phyloP scores from a whole-genome alignment of 2,113 vertebrate species.

The Epinephelus fuscoguttatus region DNA sequence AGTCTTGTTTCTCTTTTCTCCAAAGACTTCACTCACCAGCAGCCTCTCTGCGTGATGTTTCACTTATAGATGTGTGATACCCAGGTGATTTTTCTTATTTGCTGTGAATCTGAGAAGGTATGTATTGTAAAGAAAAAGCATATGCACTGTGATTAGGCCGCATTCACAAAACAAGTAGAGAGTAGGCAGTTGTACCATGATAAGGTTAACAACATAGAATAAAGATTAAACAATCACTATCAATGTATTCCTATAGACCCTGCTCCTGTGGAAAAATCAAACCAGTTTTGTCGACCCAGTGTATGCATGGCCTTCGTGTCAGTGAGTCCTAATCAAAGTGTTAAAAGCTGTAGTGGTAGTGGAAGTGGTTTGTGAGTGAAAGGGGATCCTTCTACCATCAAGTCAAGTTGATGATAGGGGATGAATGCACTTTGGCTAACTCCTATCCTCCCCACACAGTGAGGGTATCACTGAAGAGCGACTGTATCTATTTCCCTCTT shows the following conservation, averaged over 20 bases:
- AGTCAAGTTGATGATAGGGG: constrained; percentile 65
- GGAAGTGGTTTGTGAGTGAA: constrained; percentile 36
- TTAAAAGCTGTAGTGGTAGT: constrained; percentile 10
- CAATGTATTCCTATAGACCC: neutral
- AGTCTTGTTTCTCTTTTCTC: too few relatives aligned
- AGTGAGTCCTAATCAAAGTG: constrained; percentile 6
- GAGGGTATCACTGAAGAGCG: constrained; percentile 21
- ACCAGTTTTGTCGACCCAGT: constrained; percentile 8
- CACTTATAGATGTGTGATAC: too few relatives aligned
- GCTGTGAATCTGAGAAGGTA: too few relatives aligned
- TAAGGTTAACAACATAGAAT: neutral
- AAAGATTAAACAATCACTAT: neutral
- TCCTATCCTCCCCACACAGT: neutral
- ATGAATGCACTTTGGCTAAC: constrained; percentile 58
- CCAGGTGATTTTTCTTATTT: too few relatives aligned
- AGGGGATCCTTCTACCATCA: constrained; percentile 46
- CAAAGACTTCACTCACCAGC: too few relatives aligned
- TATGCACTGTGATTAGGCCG: too few relatives aligned
- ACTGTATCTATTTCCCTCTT: constrained; percentile 53
- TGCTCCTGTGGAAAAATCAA: neutral
- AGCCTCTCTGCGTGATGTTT: too few relatives aligned
- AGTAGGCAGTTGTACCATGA: too few relatives aligned
- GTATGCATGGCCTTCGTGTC: neutral
- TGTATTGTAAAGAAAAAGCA: too few relatives aligned
- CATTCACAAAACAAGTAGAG: too few relatives aligned